Evolutionary conservation across 2,113 vertebrate genomes (phyloP).

Genomic region (Perca schrenkii): DNA sequence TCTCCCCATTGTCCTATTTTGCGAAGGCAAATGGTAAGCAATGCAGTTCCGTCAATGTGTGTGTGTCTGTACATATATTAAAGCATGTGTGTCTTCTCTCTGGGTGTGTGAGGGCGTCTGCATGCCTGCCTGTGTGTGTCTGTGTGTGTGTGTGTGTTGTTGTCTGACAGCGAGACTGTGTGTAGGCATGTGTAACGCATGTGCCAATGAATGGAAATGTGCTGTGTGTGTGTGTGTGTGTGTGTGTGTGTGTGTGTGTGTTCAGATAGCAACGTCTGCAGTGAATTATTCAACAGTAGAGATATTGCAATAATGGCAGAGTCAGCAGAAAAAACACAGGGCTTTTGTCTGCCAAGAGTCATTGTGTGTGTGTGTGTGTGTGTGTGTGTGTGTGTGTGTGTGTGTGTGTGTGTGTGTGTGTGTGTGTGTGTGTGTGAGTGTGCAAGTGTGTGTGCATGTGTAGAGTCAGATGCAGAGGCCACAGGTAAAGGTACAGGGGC

Average conservation of each 20-base stretch:
- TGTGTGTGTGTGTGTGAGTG: slow-evolving; percentile 15
- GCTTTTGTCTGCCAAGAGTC: slow-evolving; percentile 51
- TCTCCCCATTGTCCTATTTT: slow-evolving; percentile 55
- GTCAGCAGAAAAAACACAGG: slow-evolving; percentile 79
- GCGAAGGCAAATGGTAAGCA: slow-evolving; percentile 11
- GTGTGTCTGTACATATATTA: slow-evolving; percentile 8
- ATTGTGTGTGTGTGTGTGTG: slow-evolving; percentile 4
- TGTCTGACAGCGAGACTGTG: slow-evolving; percentile 23
- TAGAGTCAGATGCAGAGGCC: not conserved
- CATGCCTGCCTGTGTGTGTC: not conserved
- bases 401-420: slow-evolving; percentile 13
- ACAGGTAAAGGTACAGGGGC: not conserved
- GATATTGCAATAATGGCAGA: slow-evolving; percentile 70
- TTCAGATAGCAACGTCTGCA: slow-evolving; percentile 45
- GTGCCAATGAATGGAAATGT: slow-evolving; percentile 48
- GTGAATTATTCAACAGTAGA: slow-evolving; percentile 77
- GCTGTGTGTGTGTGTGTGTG: not conserved
- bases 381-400: slow-evolving; percentile 9
- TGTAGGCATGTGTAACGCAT: slow-evolving; percentile 47
- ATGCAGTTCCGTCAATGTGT: slow-evolving; percentile 2
- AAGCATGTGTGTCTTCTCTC: slow-evolving; percentile 12
- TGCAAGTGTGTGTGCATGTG: slow-evolving; percentile 12
- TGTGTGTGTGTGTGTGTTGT: not conserved
- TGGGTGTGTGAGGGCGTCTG: not conserved
- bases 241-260: slow-evolving; percentile 21